These are phyloP conservation scores for Ceriagrion tenellum DNA, from an alignment of 2,888 invertebrate genomes.

Conservation along the genomic window DNA sequence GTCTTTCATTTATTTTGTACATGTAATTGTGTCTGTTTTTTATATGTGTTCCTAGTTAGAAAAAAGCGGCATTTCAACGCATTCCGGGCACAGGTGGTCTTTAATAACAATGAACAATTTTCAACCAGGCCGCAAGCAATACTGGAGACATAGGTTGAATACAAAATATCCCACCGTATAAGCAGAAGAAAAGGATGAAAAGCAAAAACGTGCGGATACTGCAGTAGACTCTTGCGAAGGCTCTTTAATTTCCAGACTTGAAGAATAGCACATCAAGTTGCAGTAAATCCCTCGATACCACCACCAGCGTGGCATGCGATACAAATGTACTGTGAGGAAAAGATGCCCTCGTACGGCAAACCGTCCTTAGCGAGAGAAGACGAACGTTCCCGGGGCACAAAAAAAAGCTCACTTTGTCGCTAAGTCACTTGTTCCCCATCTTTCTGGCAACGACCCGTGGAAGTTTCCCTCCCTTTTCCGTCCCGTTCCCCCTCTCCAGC, in stretches of 20 bases:
- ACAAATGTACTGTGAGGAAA: neutral
- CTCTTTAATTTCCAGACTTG: neutral
- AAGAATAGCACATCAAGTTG: neutral
- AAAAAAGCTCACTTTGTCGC: neutral
- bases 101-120: too few species aligned
- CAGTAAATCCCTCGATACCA: neutral
- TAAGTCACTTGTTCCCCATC: conserved; percentile 6
- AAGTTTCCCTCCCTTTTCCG: neutral
- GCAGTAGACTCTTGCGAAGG: neutral
- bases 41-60: too few species aligned
- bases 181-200: neutral
- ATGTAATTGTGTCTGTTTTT: too few species aligned
- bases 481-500: too few species aligned
- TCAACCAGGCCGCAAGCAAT: too few species aligned
- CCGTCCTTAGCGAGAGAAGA: neutral
- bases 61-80: too few species aligned
- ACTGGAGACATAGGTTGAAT: too few species aligned
- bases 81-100: too few species aligned
- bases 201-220: neutral
- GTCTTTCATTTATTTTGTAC: too few species aligned
- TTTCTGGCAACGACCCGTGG: conserved; percentile 1
- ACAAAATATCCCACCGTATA: too few species aligned
- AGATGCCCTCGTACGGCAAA: neutral
- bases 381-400: neutral
- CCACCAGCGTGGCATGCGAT: neutral